Base-by-base conservation (phyloP, 2,797 vertebrate species). In the Semotilus atromaculatus region DNA sequence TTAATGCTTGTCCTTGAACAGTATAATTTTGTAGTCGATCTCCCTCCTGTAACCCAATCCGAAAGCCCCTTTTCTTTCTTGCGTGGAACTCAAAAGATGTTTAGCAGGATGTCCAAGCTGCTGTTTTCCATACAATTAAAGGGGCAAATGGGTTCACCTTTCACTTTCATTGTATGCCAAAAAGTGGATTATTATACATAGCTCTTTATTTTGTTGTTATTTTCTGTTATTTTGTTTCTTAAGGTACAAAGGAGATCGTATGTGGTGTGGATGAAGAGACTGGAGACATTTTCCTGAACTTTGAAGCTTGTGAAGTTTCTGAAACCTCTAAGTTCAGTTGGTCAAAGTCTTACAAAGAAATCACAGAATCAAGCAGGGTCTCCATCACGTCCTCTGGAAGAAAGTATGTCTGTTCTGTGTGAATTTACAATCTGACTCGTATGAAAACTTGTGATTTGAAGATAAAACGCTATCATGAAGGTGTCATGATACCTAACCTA, bases 341-440 rank as follows among this genome's bases (percentile, higher is more conserved):
- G 98, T 96, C 97, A 16, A 99, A 97, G 94, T 96, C 97, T 18
- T 99, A 99, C 85, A 97, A 97, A 88, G 92, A 96, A 76, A 92
- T 99, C 1, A 89, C 90, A 0, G 96, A 97, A n/a, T 91, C 92
- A 11, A 90, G 94, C 70, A 95, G 94, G 23, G 96, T 96, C 68
- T 84, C 88, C 13, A 80, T 94, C 23, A 92, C 96, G 78, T 83
- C 93, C 0, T 92, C 93, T 85, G 97, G 96, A 89, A 94, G 94
- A 86, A 93, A 93, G 98, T 99, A 92, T 93, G 97, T 91, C 43
- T 86, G 38, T 13, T 36, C 34, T 64, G 18, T 75, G 55, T 67
- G 76, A 21, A 81, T 77, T 19, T 36, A 16, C 51, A 58, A 21
- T 55, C 45, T 36, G 72, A 14, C 48, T 53, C 0, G 0, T 31